Base-by-base conservation (phyloP, 2,797 vertebrate genomes). In the Hippopotamyrus pictus region DNA sequence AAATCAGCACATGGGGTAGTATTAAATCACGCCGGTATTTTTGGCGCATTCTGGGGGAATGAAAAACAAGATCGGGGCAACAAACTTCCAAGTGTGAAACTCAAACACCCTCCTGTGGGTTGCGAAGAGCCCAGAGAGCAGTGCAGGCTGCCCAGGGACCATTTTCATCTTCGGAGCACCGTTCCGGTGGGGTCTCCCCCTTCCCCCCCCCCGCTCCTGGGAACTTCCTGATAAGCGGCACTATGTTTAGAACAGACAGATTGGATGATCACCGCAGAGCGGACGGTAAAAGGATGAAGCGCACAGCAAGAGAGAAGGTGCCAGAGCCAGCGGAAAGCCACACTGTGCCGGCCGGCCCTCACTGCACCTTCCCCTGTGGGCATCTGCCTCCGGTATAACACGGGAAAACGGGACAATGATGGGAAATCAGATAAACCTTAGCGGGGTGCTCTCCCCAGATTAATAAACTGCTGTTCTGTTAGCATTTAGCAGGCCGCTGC, bases 381-480 rank as follows among this genome's bases (percentile, higher is more conserved):
- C 69, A 44, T 86, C 53, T 41, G 29, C 69, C 53, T n/a, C 25
- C 11, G 53, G 87, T 57, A 33, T 25, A 57, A 87, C 87, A 76
- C 37, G 11, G 84, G 12, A 37, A 90, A 90, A 53, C 51, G 48
- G 73, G 89, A 86, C 44, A 87, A 89, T 83, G 59, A 89, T 69
- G 50, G 37, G 69, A 48, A 69, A 90, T 89, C 53, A 88, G 46
- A 54, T 50, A 59, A 50, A 69, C 59, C 90, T 90, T 89, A 89
- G 87, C n/a, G 88, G 50, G 65, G 57, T 73, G 19, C 83, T 89
- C 90, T 73, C 90, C 44, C 89, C 89, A 89, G 89, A 91, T 90
- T 89, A 85, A 33, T 59, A 73, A 87, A 93, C 91, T 91, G 89
- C 89, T 86, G 50, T 50, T 73, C 17, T 46, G 87, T 79, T 62